These are phyloP conservation scores for Philonicus albiceps DNA, from an alignment of 2,888 invertebrate genomes.

Conservation along the genomic window DNA sequence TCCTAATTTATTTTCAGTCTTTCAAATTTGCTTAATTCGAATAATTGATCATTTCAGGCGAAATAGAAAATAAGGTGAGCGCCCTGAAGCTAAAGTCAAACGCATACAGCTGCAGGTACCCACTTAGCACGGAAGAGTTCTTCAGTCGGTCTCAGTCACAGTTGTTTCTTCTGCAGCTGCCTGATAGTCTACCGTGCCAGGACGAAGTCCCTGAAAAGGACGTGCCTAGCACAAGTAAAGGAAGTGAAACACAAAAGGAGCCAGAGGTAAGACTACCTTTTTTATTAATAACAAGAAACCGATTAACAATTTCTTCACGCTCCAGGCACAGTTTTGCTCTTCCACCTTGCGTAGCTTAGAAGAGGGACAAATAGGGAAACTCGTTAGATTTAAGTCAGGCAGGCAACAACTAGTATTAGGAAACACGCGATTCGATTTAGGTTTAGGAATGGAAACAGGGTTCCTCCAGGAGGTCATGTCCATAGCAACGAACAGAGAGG, in stretches of 20 bases:
- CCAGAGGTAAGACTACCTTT: background rate
- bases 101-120: slow-evolving; percentile 53
- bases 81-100: background rate
- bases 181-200: slow-evolving; percentile 56
- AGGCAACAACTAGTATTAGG: slow-evolving; percentile 67
- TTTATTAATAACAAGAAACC: background rate
- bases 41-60: background rate
- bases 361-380: slow-evolving; percentile 69
- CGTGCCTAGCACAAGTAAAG: slow-evolving; percentile 3
- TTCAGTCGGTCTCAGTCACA: slow-evolving; percentile 55
- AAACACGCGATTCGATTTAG: slow-evolving; percentile 68
- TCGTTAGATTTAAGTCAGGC: slow-evolving; percentile 69
- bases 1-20: background rate
- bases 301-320: background rate
- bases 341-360: slow-evolving; percentile 59
- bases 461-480: slow-evolving; percentile 70
- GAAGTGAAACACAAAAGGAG: background rate
- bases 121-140: slow-evolving; percentile 55
- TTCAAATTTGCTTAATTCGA: background rate
- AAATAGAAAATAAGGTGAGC: slow-evolving; percentile 4
- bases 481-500: slow-evolving; percentile 64
- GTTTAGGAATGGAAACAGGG: slow-evolving; percentile 67
- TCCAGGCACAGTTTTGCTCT: background rate
- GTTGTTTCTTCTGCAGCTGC: slow-evolving; percentile 61
- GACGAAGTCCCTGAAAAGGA: slow-evolving; percentile 42